These are phyloP conservation scores for Pterocles orientalis DNA, from an alignment of 2,113 vertebrate species.

Conservation along the genomic window DNA sequence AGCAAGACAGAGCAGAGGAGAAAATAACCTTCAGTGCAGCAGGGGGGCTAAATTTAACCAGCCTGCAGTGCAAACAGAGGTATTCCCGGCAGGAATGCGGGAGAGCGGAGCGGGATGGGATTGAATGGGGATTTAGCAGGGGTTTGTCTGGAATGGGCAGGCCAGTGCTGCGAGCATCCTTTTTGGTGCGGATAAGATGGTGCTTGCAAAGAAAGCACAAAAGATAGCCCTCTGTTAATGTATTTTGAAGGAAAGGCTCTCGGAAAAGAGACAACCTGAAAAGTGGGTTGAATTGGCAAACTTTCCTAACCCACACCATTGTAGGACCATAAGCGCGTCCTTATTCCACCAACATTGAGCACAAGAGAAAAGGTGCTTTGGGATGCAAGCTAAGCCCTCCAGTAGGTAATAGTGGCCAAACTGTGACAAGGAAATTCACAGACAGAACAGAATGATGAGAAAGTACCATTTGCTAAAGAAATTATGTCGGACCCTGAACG, in stretches of 20 bases:
- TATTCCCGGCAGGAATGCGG: background rate
- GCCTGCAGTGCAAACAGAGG: background rate
- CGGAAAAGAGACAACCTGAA: background rate
- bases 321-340: fast-evolving
- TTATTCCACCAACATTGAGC: background rate
- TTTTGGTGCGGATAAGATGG: background rate
- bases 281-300: background rate
- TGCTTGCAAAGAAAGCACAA: background rate
- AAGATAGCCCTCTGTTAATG: fast-evolving
- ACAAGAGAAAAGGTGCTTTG: background rate
- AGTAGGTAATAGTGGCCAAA: background rate
- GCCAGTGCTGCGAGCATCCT: background rate
- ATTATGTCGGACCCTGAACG: fast-evolving
- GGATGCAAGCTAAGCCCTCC: background rate
- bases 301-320: background rate
- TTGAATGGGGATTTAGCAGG: background rate
- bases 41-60: background rate
- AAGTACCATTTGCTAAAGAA: background rate
- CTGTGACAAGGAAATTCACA: fast-evolving
- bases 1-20: slow-evolving; percentile 44
- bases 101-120: background rate
- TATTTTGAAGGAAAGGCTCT: background rate
- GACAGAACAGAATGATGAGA: fast-evolving
- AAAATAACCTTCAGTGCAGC: slow-evolving; percentile 19
- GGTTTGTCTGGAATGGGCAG: background rate